Base-by-base conservation (phyloP, 2,797 vertebrate genomes). In the Hipposideros larvatus region DNA sequence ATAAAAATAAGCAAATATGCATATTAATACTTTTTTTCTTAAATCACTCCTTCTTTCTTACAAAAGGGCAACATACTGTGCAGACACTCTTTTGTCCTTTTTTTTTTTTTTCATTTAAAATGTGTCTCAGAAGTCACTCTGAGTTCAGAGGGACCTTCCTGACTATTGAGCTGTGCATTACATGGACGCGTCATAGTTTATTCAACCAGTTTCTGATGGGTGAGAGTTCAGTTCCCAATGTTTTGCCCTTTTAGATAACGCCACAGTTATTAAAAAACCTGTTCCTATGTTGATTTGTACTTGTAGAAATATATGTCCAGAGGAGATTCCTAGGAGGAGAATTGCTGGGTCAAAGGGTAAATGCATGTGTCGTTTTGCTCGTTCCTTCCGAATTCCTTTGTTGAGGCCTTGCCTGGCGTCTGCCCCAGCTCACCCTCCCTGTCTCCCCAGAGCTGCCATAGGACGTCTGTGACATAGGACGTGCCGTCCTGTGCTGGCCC, bases 401-500 rank as follows among this genome's bases (percentile, higher is more conserved):
- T n/a, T 48, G 37, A 46, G 4, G 4, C 16, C 1, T 13, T 7
- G 21, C 41, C 16, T 48, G 11, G 7, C 4, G 1, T 51, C 5
- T 0, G 3, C 28, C 13, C 34, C 4, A 8, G 21, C 43, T 14
- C 34, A 3, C 26, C 11, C 4, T 13, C 13, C 5, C 21, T 1
- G 0, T n/a, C 8, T 46, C 8, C 34, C 11, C 46, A 51, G 10
- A 28, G 70, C 11, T 26, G 31, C 51, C 11, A 5, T 16, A 5
- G 61, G 68, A 73, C 48, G 37, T 37, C 37, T 37, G 37, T 37
- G 37, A 37, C 46, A 13, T 48, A 48, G 46, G 65, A 10, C 11
- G 11, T 1, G 4, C 14, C 37, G 6, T 41, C 8, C 4, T 11
- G 1, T 22, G 15, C 26, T 5, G 31, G 46, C 22, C 51, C 13